Percentiles rank a stretch among this genome's conserved stretches.
Conservation (phyloP, 2,888 invertebrate genomes). For the Lydus trimaculatus region DNA sequence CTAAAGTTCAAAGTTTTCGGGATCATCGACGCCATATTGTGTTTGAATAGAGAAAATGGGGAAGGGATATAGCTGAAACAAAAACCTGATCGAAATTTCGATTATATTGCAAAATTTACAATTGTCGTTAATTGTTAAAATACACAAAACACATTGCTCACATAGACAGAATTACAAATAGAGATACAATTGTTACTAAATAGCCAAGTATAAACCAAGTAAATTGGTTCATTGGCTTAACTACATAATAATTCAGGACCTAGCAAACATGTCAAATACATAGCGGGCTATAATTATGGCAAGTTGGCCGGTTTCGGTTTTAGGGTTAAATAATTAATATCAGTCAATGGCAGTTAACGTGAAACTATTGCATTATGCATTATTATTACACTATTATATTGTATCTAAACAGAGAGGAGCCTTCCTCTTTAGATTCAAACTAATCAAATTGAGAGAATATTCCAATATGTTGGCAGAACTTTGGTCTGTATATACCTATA, state of each 20-base stretch:
- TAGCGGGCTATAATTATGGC: conserved; percentile 34
- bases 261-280: conserved; percentile 42
- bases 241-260: conserved; percentile 41
- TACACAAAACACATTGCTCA: neutral
- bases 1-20: neutral
- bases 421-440: neutral
- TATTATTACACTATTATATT: conserved; percentile 21
- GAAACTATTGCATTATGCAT: conserved; percentile 42
- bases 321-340: conserved; percentile 45
- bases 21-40: conserved; percentile 4
- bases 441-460: conserved; percentile 8
- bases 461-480: neutral
- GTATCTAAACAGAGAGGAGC: conserved; percentile 18
- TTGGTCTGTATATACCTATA: neutral
- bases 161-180: neutral
- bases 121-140: neutral
- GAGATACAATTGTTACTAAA: neutral
- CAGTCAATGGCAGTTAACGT: conserved; percentile 41
- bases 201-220: conserved; percentile 33
- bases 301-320: conserved; percentile 35
- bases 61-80: neutral
- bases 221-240: conserved; percentile 44
- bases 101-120: neutral
- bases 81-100: neutral
- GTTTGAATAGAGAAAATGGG: neutral